Evolutionary conservation across 2,797 vertebrate species (phyloP).

Genomic region (Varecia variegata): DNA sequence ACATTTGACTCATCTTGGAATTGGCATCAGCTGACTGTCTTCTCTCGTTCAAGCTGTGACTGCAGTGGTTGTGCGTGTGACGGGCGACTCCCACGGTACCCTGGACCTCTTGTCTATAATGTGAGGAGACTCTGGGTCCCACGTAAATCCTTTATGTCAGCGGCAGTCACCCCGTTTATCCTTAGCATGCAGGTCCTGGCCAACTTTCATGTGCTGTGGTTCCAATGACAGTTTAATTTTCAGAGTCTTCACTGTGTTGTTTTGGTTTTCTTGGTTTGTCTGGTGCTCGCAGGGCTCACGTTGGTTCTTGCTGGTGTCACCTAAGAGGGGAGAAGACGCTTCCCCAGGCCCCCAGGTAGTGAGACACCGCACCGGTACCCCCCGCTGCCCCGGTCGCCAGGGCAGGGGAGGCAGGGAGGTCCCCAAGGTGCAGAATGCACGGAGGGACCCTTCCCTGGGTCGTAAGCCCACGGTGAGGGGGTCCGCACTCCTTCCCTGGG

Average conservation of each 20-base stretch:
- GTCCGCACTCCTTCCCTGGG: neutral
- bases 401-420: fast-evolving
- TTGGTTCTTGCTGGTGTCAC: neutral
- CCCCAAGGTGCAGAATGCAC: fast-evolving
- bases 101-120: neutral
- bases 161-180: fast-evolving
- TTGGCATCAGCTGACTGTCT: fast-evolving
- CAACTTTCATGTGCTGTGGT: fast-evolving
- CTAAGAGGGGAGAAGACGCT: fast-evolving
- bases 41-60: neutral
- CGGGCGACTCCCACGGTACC: fast-evolving
- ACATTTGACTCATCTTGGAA: fast-evolving
- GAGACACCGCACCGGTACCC: fast-evolving
- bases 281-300: neutral
- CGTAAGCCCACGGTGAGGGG: neutral
- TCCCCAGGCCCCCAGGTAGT: fast-evolving
- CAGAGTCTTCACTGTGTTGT: fast-evolving
- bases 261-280: neutral
- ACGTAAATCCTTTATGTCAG: fast-evolving
- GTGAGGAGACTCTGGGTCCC: neutral
- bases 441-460: fast-evolving
- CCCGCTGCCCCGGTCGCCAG: too few relatives aligned
- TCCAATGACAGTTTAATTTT: fast-evolving
- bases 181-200: fast-evolving
- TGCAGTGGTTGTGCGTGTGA: too few relatives aligned